Evolutionary conservation across 1,140 invertebrate genomes (phyloP), one percentile per base, ranked within the genome.

Genomic region (Lepidurus couesii): DNA sequence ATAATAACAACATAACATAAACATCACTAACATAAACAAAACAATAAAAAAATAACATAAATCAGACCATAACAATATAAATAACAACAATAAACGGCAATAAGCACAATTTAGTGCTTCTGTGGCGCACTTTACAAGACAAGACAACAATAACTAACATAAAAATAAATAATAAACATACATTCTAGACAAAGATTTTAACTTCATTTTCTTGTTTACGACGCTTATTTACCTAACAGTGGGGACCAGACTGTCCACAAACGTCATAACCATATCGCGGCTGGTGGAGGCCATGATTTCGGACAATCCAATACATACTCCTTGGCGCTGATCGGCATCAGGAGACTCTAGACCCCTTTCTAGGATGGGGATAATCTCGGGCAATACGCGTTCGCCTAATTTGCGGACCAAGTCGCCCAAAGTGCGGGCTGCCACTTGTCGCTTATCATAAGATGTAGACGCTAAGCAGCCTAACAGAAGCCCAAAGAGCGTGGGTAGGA

Each of bases 271-370:
- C 91, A 98, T 97, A 82, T 99, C 97, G 82, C 91, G 91, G 77
- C 94, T 97, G 3, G 96, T 98, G 65, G 96, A 97, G 4, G 92
- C 91, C 91, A 99, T 98, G 81, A 99, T 99, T 89, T 99, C 98
- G 1, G 95, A 95, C 1, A 99, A 87, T 7, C 97, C 97, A 84
- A 99, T 98, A 85, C 97, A 98, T 11, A 99, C 98, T 82, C 97
- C 98, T 86, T 99, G 95, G 43, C 97, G 88, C 85, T 98, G 95
- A 86, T 98, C 97, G 9, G 95, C 85, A 75, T 93, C 89, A 75
- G 95, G 91, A 1, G 95, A 98, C 82, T 96, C 91, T 73, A 99
- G 86, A 1, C 97, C 96, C 80, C 90, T 89, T 86, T 99, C 96
- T 73, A 99, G 86, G 83, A 99, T 98, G 0, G 97, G 98, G 83